These are phyloP conservation scores for Eretmodus cyanostictus DNA, from an alignment of 2,113 vertebrate genomes.

Conservation along the genomic window DNA sequence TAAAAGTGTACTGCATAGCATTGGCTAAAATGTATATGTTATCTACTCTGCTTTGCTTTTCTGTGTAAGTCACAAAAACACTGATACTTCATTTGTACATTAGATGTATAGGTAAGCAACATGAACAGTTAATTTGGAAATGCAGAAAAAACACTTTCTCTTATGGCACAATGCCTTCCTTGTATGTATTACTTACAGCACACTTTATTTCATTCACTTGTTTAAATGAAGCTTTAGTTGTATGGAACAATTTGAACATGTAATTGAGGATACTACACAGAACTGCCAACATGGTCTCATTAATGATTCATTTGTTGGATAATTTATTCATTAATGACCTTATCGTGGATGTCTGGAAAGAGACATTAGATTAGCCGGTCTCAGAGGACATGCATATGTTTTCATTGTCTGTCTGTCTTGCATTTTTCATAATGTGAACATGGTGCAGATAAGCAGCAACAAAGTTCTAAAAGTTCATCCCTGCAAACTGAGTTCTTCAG, in stretches of 20 bases:
- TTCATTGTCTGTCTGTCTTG: background rate
- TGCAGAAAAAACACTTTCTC: background rate
- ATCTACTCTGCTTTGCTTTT: background rate
- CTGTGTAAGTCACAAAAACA: background rate
- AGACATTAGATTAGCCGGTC: conserved; percentile 16
- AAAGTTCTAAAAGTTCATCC: background rate
- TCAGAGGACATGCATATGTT: conserved; percentile 27
- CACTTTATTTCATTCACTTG: background rate
- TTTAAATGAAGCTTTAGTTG: background rate
- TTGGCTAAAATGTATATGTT: background rate
- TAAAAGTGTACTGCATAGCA: background rate
- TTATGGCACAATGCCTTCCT: background rate
- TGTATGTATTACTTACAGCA: background rate
- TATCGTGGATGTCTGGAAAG: conserved; percentile 48
- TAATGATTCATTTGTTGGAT: conserved; percentile 57
- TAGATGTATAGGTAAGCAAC: background rate
- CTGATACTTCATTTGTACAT: background rate
- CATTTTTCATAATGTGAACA: background rate
- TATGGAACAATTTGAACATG: background rate
- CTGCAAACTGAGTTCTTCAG: background rate
- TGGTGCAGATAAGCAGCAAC: background rate
- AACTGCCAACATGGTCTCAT: conserved; percentile 22
- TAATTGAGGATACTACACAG: conserved; percentile 7
- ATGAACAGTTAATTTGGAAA: background rate
- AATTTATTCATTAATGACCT: conserved; percentile 74